Conservation (phyloP, 2,113 vertebrate genomes). For the Heterotis niloticus region DNA sequence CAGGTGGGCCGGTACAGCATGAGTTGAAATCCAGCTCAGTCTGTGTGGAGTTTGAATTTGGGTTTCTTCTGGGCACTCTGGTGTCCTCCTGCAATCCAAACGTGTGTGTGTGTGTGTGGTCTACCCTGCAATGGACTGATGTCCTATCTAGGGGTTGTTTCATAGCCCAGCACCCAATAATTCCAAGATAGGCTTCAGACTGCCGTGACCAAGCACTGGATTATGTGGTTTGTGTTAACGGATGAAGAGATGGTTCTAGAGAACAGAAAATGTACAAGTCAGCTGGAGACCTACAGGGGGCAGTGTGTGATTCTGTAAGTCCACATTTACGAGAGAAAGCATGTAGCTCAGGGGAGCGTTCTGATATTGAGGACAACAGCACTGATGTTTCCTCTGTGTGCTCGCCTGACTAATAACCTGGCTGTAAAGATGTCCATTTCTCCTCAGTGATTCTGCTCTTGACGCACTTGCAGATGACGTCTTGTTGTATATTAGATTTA, state of each 20-base stretch:
- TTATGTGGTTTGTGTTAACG: too few relatives aligned
- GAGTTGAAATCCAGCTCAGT: too few relatives aligned
- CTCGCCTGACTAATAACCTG: conserved; percentile 39
- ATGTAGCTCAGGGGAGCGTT: conserved; percentile 18
- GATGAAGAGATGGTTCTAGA: too few relatives aligned
- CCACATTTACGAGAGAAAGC: conserved; percentile 27
- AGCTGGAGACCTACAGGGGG: conserved; percentile 38
- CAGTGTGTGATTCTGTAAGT: conserved; percentile 12
- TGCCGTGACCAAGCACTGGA: too few relatives aligned
- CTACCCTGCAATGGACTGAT: too few relatives aligned
- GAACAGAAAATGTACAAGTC: neutral
- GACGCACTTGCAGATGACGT: conserved; percentile 37
- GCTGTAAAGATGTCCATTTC: conserved; percentile 34
- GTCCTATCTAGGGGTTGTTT: too few relatives aligned
- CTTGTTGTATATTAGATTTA: conserved; percentile 45
- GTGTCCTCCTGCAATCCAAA: neutral
- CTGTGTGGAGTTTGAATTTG: neutral
- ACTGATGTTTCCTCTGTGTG: conserved; percentile 9
- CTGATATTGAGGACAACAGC: conserved; percentile 33
- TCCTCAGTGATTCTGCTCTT: conserved; percentile 32
- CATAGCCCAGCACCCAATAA: too few relatives aligned
- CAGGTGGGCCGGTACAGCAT: too few relatives aligned
- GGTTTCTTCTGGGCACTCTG: neutral
- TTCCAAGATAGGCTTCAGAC: too few relatives aligned
- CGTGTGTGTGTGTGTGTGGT: too few relatives aligned